Evolutionary conservation across 2,797 vertebrate genomes (phyloP), one percentile per base, ranked within the genome.

Genomic region (Benthosema pterotum): DNA sequence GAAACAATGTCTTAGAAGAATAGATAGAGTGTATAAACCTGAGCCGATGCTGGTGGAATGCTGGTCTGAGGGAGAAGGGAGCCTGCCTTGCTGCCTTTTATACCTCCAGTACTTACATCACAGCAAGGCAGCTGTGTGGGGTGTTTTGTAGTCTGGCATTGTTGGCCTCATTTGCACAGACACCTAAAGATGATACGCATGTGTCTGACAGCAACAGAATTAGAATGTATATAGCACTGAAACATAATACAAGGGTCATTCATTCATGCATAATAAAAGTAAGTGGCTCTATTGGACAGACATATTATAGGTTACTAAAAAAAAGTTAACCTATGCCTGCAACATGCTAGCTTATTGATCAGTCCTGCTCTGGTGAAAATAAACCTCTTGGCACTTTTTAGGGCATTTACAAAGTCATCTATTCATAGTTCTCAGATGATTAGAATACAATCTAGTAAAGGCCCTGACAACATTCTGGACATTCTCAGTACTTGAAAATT

Each of bases 91-190:
- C 52, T 42, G 64, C 75, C 63, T 81, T 83, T 83, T 79, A 75
- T 82, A 80, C 52, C 22, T 43, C 60, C 47, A 16, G 46, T 19
- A 5, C 46, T 83, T 80, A 89, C 78, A 71, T 88, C 70, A 88
- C 52, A 6, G 56, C 51, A 64, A 51, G 49, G 19, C 69, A 65
- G 52, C 57, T 78, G 78, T 67, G 71, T 72, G 42, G 16, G 49
- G 3, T 25, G 22, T 25, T 25, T 25, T 25, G 22, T 25, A 25
- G 3, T 25, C 22, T 25, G 22, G 22, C 22, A 25, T 25, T 3
- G 5, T 25, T 25, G 52, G 65, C 69, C 73, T 78, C 63, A 57
- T 57, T 63, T 47, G 14, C 57, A 28, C 11, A 53, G 22, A 38
- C 32, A 38, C 32, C 32, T 38, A 11, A 8, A 38, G 8, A 38